These are phyloP conservation scores for Montipora cactus DNA, from an alignment of 64 coral and sea anemone genomes.

Conservation along the genomic window DNA sequence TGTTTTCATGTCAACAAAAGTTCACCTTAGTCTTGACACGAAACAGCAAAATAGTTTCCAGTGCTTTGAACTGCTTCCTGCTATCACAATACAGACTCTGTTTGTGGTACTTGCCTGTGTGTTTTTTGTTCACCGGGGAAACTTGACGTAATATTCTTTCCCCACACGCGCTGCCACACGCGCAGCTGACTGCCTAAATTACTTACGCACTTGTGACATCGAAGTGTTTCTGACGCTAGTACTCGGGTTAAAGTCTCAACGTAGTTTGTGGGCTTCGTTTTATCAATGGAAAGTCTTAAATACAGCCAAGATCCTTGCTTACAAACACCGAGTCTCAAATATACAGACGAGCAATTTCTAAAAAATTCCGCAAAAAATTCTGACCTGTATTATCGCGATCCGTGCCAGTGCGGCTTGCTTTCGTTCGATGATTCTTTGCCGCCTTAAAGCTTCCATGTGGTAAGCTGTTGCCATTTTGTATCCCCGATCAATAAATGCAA, in stretches of 20 bases:
- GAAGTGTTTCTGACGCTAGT: background rate
- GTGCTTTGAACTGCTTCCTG: background rate
- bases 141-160: background rate
- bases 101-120: background rate
- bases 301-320: background rate
- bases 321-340: background rate
- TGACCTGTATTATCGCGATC: conserved; percentile 68
- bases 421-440: conserved; percentile 79
- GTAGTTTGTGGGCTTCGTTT: background rate
- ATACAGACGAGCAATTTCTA: background rate
- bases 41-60: background rate
- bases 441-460: conserved; percentile 82
- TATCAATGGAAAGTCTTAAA: background rate
- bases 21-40: too few species aligned
- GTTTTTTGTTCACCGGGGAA: background rate
- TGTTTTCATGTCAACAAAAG: too few species aligned
- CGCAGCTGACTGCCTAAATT: too few species aligned
- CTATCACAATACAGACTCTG: background rate
- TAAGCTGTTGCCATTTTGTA: conserved; percentile 78
- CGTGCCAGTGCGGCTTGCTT: conserved; percentile 70
- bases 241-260: background rate
- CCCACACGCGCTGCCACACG: too few species aligned
- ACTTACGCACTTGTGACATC: background rate
- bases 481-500: background rate
- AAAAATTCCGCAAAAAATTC: background rate